Percentiles rank a stretch among this genome's conserved stretches.
phyloP scores from a whole-genome alignment of 2,797 vertebrate species.

The Cryptoprocta ferox region DNA sequence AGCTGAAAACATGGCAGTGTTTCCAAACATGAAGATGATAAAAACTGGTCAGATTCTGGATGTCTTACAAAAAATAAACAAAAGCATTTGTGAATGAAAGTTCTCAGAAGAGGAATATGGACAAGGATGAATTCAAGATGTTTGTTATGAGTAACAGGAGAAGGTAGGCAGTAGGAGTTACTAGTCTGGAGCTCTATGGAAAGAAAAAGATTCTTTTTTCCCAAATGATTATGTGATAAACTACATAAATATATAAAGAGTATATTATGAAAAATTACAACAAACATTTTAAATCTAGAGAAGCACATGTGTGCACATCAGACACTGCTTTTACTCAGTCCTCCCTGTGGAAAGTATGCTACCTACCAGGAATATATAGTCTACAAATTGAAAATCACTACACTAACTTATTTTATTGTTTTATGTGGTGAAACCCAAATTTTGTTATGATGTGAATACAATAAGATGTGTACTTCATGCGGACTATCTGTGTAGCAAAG shows the following conservation, averaged over 20 bases:
- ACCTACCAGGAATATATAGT: background rate
- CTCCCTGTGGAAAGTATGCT: background rate
- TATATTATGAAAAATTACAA: constrained; percentile 19
- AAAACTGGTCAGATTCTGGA: background rate
- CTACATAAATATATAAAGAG: background rate
- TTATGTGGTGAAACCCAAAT: background rate
- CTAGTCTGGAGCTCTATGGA: background rate
- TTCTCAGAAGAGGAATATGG: background rate
- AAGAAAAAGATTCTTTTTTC: background rate
- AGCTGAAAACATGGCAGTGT: background rate
- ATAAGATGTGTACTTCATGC: background rate
- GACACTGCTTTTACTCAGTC: background rate
- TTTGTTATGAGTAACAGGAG: background rate
- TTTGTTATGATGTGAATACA: background rate
- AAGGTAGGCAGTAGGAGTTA: constrained; percentile 50
- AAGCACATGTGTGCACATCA: background rate
- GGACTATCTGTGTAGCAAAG: background rate
- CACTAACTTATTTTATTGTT: background rate
- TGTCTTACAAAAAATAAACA: background rate
- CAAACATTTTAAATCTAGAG: background rate
- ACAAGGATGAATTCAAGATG: background rate
- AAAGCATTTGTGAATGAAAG: background rate
- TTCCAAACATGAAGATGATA: background rate
- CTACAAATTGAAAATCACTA: background rate
- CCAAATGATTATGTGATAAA: background rate